Conservation (phyloP, 2,113 vertebrate species). For the Cepphus grylle region DNA sequence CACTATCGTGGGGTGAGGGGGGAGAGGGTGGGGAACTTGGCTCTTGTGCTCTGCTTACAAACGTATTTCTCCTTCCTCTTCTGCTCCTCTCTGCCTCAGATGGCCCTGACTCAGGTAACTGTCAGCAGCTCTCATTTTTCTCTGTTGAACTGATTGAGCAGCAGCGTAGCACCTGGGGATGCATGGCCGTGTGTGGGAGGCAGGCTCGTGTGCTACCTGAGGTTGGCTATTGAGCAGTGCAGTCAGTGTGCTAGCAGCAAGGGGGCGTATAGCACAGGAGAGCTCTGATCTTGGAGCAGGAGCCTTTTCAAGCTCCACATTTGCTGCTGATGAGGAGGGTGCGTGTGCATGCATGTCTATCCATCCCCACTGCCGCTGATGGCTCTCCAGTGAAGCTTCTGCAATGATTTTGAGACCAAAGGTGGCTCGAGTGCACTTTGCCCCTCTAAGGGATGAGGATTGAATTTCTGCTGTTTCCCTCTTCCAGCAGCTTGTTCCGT, state of each 20-base stretch:
- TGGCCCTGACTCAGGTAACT: conserved; percentile 81
- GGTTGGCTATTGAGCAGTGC: not conserved
- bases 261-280: not conserved
- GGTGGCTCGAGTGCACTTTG: not conserved
- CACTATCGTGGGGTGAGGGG: not conserved
- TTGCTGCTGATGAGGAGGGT: not conserved
- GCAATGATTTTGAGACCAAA: not conserved
- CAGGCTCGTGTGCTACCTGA: not conserved
- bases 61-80: conserved; percentile 61
- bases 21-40: not conserved
- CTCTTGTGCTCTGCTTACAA: conserved; percentile 27
- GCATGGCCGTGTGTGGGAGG: not conserved
- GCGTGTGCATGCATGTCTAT: not conserved
- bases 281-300: not conserved
- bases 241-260: not conserved
- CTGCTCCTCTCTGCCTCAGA: conserved; percentile 72
- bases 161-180: not conserved
- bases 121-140: not conserved
- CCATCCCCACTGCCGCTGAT: not conserved
- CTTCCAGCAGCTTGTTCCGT: not conserved
- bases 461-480: not conserved
- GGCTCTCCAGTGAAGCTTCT: not conserved
- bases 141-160: not conserved
- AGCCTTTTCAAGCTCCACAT: not conserved
- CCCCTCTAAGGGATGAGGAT: not conserved